Base-by-base conservation (phyloP, 2,888 invertebrate species). In the Tigriopus californicus region DNA sequence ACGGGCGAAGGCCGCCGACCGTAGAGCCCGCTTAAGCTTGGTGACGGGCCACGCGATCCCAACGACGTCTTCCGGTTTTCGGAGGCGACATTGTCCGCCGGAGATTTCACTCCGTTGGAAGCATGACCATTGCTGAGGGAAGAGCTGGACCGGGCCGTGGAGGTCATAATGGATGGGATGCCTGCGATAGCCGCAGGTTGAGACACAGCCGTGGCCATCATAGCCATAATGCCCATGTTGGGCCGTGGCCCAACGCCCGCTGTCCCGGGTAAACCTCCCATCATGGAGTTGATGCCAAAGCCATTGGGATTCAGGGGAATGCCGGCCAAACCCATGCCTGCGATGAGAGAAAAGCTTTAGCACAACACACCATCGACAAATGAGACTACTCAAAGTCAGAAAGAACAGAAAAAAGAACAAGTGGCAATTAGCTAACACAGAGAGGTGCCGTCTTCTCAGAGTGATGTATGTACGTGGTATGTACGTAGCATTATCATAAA, bases 261-360 rank as follows among this genome's bases (percentile, higher is more conserved):
- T 49, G 54, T 15, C 13, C 54, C 15, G 3, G 18, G 15, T n/a
- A 44, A 18, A 6, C 22, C 74, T 63, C 73, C 73, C 62, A 74
- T 73, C 33, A 33, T 33, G 3, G 33, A 33, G 33, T 33, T 33
- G 33, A 33, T 33, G 33, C 33, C 33, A 33, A 33, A 33, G 60
- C 80, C 80, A 69, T 79, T 80, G 58, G 80, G 80, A 63, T 79
- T 77, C 61, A 81, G 73, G 62, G 20, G 20, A 18, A 78, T 78
- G 62, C 79, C 76, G 60, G 80, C 75, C 65, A 80, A 71, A 66
- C 80, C 80, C 63, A 64, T 63, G 53, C 64, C 64, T 54, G 62
- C 56, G 33, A 33, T 41, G 60, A 58, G 55, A 63, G 61, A 61
- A 42, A 10, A 24, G 42, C 15, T 13, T 42, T 22, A 24, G 44